These are phyloP conservation scores for Notospermus geniculatus DNA, from an alignment of 1,140 invertebrate species.

Conservation along the genomic window DNA sequence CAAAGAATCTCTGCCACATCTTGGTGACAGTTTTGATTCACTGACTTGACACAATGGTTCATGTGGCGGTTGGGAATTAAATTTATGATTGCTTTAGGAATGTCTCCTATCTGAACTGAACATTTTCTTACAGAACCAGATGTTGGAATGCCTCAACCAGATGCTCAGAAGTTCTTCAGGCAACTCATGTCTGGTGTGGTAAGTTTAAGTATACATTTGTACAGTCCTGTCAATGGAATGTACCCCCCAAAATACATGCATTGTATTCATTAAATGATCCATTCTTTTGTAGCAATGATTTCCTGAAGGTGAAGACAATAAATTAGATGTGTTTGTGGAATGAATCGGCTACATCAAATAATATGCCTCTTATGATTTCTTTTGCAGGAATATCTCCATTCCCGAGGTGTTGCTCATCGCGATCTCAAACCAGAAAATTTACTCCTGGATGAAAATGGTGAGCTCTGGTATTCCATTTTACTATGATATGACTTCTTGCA, in stretches of 20 bases:
- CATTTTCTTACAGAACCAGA: constrained; percentile 84
- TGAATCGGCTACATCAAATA: no score
- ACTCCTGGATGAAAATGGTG: constrained; percentile 74
- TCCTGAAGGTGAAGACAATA: not conserved
- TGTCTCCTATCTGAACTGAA: no score
- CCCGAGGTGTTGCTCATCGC: constrained; percentile 51
- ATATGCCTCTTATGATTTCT: constrained; percentile 10
- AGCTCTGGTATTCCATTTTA: no score
- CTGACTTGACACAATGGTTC: not conserved
- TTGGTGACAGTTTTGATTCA: no score
- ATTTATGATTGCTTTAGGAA: constrained; percentile 28
- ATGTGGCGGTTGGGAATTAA: constrained; percentile 4
- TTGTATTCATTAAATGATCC: no score
- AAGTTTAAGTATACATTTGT: constrained; percentile 30
- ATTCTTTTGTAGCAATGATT: constrained; percentile 6
- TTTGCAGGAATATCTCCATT: constrained; percentile 51
- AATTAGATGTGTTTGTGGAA: no score
- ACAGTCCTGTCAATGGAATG: no score
- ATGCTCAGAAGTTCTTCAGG: constrained; percentile 85
- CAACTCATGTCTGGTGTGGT: constrained; percentile 70
- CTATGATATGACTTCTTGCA: no score
- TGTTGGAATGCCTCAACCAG: constrained; percentile 76
- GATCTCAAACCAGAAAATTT: constrained; percentile 97
- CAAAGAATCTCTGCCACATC: no score
- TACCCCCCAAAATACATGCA: no score